Percentiles rank a stretch among this genome's conserved stretches.
These are phyloP conservation scores for Paramormyrops hopkinsi DNA, from an alignment of 2,797 vertebrate species.

Conservation along the genomic window DNA sequence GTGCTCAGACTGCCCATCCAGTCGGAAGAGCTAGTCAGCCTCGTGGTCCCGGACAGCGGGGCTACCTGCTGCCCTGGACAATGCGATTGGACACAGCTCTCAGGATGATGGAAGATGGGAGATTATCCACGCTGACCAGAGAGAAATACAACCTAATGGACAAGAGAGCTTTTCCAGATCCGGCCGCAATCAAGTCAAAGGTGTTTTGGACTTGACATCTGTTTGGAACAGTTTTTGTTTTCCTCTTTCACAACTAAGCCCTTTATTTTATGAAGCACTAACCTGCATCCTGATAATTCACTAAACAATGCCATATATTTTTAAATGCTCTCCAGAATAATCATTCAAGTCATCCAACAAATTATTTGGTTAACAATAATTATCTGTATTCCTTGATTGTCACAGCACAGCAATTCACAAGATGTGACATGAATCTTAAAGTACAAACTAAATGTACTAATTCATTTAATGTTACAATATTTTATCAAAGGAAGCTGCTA, in stretches of 20 bases:
- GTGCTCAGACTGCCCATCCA: conserved; percentile 59
- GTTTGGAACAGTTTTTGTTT: neutral
- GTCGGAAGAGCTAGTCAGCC: conserved; percentile 60
- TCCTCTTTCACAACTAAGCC: neutral
- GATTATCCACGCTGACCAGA: conserved; percentile 72
- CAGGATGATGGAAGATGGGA: conserved; percentile 76
- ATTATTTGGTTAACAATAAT: neutral
- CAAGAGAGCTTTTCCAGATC: conserved; percentile 47
- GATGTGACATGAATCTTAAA: neutral
- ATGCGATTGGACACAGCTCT: conserved; percentile 86
- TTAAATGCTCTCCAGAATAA: neutral
- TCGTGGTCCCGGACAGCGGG: conserved; percentile 65
- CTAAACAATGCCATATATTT: neutral
- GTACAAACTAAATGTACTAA: neutral
- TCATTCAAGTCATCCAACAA: neutral
- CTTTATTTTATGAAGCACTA: neutral
- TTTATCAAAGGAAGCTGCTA: neutral
- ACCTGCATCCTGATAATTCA: neutral
- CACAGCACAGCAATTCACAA: neutral
- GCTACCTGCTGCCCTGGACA: conserved; percentile 93
- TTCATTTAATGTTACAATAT: neutral
- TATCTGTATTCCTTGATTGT: neutral
- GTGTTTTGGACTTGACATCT: conserved; percentile 26
- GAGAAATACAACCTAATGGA: conserved; percentile 36
- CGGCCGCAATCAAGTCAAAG: conserved; percentile 45